Evolutionary conservation across 2,888 invertebrate species (phyloP), one percentile per base, ranked within the genome.

Genomic region (Idaea straminata): DNA sequence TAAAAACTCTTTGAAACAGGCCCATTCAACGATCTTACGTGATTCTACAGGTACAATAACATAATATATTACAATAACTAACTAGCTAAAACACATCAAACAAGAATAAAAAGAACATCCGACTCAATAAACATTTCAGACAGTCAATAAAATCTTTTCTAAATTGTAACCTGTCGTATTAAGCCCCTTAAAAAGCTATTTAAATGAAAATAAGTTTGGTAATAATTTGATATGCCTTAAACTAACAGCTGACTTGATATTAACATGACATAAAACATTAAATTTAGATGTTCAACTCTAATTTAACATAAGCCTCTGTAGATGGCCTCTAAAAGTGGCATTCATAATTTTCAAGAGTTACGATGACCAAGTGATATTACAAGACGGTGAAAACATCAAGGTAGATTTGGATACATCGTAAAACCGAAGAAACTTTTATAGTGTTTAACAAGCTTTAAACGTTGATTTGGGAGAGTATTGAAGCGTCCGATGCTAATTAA

Each of bases 401-500:
- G 73, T 77, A 71, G 73, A 77, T 77, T 77, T 70, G 68, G 75
- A 77, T 69, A 66, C 72, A 73, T 81, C 82, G 79, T 87, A 85
- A 86, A 88, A 84, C 68, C 74, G 75, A 66, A 70, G 78, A 72
- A 70, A 70, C 78, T 83, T 87, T 87, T 83, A 86, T 83, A 66
- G 74, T 74, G 74, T 76, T 61, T 68, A 68, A 67, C 66, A 61
- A 63, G 66, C 64, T 66, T 62, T 65, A 67, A 62, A 60, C 66
- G 76, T 77, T 76, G 73, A 78, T 81, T 78, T 71, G 73, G 80
- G 76, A 81, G 79, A 77, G 77, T 81, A 78, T 77, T 67, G 73
- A 81, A 77, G 76, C 79, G 78, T 77, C 69, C 77, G 81, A 85
- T 86, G 83, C 82, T 90, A 90, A 91, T 91, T 87, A 85, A 81